Evolutionary conservation across 1,140 invertebrate genomes (phyloP), one percentile per base, ranked within the genome.

Genomic region (Laupala kohalensis): DNA sequence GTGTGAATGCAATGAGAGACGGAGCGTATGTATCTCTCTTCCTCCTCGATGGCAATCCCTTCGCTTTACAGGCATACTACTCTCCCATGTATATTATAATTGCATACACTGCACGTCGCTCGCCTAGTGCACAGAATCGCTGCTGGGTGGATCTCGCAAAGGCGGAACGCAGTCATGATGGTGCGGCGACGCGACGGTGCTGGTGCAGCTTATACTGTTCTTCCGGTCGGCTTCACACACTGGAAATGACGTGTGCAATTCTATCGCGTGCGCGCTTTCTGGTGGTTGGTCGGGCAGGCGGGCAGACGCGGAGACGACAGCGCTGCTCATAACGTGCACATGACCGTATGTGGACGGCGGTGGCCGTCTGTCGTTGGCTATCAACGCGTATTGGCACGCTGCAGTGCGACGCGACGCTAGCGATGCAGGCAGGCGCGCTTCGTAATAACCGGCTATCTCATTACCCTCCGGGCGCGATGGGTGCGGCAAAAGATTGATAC

Each of bases 201-300:
- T n/a, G n/a, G n/a, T 53, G 19, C 9, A 53, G 37, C 9, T 19
- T 53, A 53, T 53, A 13, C 37, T 53, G 37, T 53, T 53, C n/a
- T 68, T 29, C 29, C 67, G 67, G 26, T 68, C 28, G 6, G 23
- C 26, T 29, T 68, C 13, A 68, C 29, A 68, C 23, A 68, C 67
- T 30, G 67, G 67, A 29, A 68, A 29, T 68, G 67, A 68, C 67
- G 67, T 68, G 29, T 68, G 25, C 28, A 67, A 26, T 67, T 67
- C 66, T 53, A 53, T 53, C 37, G 37, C 19, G 37, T 19, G 37
- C 37, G 37, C 37, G 37, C 37, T 9, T 9, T 53, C 37, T 0
- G 9, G 37, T n/a, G 37, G 37, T 4, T 53, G 37, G 37, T 19
- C 9, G 37, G 37, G 37, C 37, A 53, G 19, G 9, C 37, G 37